Evolutionary conservation across 92 coral and sea anemone genomes (phyloP), one percentile per base, ranked within the genome.

Genomic region (Actinernus sp.): DNA sequence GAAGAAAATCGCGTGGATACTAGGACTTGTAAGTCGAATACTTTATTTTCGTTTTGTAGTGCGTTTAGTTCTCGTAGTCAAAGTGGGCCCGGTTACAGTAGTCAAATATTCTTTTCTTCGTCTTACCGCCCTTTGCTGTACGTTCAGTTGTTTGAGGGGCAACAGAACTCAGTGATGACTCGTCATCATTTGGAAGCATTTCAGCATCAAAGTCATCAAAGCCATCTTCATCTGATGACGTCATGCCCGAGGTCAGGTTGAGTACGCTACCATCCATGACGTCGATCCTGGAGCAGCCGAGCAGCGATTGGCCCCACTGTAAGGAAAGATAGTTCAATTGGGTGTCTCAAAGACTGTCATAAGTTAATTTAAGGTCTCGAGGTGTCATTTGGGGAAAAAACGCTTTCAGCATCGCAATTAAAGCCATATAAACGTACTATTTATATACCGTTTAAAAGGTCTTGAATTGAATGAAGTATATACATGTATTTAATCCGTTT

Each of bases 181-280:
- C 54, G 32, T 58, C 77, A 10, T 83, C 89, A 68, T 54, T 74
- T 3, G 83, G 59, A 9, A 83, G 51, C 21, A 73, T 31, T 14
- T 83, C 83, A 63, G 80, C 58, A 1, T 83, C 89, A 47, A 83
- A 83, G 38, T 83, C 78, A 68, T 71, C 92, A 76, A 83, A 72
- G 4, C 83, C 92, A 46, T 85, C 97, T 28, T 88, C 92, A 57
- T 81, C 92, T 16, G 60, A 32, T 1, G 63, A 67, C 29, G 52
- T 33, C 55, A 59, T 32, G 30, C 82, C 44, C 41, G 58, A 17
- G 44, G 77, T 71, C 34, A 71, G 88, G 51, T 58, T 79, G 20
- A 73, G 16, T 25, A 71, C 33, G 68, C 82, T 89, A 38, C 47
- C 74, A 18, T 76, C 97, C 31, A 88, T 76, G 47, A 45, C 48